Percentiles rank a stretch among this genome's conserved stretches.
Evolutionary conservation across 2,113 vertebrate species (phyloP).

Genomic region (Petromus typicus): DNA sequence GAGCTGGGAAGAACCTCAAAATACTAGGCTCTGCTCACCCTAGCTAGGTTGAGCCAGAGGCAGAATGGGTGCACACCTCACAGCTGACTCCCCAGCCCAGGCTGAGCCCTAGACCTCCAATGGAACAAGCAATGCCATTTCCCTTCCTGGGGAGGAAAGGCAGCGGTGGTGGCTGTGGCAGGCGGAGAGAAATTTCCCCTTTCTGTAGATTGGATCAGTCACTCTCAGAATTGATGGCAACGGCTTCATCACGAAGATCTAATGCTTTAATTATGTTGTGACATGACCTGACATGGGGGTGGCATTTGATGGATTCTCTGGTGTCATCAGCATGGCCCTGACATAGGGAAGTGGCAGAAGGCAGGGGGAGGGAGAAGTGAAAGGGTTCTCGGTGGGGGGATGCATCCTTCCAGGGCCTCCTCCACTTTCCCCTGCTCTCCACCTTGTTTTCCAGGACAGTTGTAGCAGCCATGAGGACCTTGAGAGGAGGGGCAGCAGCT

Average conservation of each 20-base stretch:
- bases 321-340: conserved; percentile 83
- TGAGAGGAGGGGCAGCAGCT: neutral
- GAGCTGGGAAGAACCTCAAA: conserved; percentile 33
- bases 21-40: conserved; percentile 19
- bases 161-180: conserved; percentile 82
- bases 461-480: neutral
- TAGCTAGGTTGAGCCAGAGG: conserved; percentile 68
- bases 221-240: conserved; percentile 87
- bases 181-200: conserved; percentile 85
- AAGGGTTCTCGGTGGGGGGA: conserved; percentile 67
- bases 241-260: conserved; percentile 87
- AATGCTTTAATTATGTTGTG: conserved; percentile 91
- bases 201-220: conserved; percentile 87
- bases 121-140: conserved; percentile 76
- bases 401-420: conserved; percentile 49
- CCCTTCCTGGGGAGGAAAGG: conserved; percentile 78
- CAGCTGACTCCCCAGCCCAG: conserved; percentile 77
- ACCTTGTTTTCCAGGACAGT: neutral
- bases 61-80: conserved; percentile 49
- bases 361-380: conserved; percentile 53
- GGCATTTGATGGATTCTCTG: conserved; percentile 87
- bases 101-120: conserved; percentile 82
- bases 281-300: conserved; percentile 89
- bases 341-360: conserved; percentile 82
- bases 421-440: conserved; percentile 24